Base-by-base conservation (phyloP, 2,888 invertebrate genomes). In the Graphium colonna region DNA sequence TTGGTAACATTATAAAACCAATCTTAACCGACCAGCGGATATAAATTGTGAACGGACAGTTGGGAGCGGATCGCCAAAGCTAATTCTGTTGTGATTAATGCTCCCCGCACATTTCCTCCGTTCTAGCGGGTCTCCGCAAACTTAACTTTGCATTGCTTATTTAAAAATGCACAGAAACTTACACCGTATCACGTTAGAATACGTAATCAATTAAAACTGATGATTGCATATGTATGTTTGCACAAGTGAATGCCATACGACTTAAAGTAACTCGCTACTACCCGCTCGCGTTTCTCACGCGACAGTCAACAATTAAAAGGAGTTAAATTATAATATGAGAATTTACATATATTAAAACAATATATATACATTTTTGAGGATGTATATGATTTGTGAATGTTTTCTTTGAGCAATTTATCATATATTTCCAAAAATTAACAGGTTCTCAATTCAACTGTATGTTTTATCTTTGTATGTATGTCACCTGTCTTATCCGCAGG, bases 21-120 rank as follows among this genome's bases (percentile, higher is more conserved):
- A 62, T 62, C 60, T 62, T 60, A 59, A 56, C 60, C 45, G 55
- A 59, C 57, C 66, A 67, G 67, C 69, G 21, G 71, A 76, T 73
- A 88, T 88, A 86, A 89, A 88, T 88, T 81, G 73, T 73, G 69
- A 61, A 65, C 71, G 76, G 85, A 86, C 88, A 86, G 79, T 82
- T 73, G 73, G 75, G 77, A 87, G 86, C 83, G 83, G 80, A 87
- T 88, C 85, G 83, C 86, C 84, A 82, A 84, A 87, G 87, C 87
- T 87, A 89, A 88, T 88, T 86, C 83, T 84, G 85, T 81, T 85
- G 74, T 89, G 89, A 89, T 89, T 87, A 89, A 89, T 89, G 88
- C 81, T 78, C 68, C 78, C 78, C 82, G 82, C 82, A 80, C 79
- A 82, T 82, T 86, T 79, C 80, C 79, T 82, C 74, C 64, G 63